Evolutionary conservation across 1,140 invertebrate genomes (phyloP), one percentile per base, ranked within the genome.

Genomic region (Camponotus pennsylvanicus): DNA sequence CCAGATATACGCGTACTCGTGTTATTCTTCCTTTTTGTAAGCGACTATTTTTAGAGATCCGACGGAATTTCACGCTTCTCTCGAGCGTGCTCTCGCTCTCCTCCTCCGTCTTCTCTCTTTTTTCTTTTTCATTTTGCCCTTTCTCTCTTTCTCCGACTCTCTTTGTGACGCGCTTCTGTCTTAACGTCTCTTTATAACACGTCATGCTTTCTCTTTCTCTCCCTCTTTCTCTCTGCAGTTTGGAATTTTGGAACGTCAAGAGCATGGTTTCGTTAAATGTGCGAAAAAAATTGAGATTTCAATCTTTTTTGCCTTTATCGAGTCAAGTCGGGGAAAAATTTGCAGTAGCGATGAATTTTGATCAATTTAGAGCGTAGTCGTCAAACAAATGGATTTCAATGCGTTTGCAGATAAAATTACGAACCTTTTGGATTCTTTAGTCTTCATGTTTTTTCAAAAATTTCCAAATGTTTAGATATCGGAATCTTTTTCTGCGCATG

Each of bases 31-130:
- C 77, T 87, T 87, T 91, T 90, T 88, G 69, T 86, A 82, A 82
- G 49, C 49, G 67, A 84, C 87, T 92, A 92, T 91, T 92, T 92
- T 92, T 92, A 91, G 91, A 88, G 63, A n/a, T 34, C 55, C 75
- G 63, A 71, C 80, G 88, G 82, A 91, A 92, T 92, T 86, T 79
- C 86, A 78, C 85, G 86, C 79, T 55, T 82, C 70, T 77, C 66
- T 77, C 69, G 34, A 40, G 78, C 61, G 3, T 57, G 32, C 76
- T 18, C 55, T 63, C 37, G 18, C 49, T 37, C 61, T 84, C 9
- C 9, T 55, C 82, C 45, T 66, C 52, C 70, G 83, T 9, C 13
- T 40, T 52, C 83, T 45, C 66, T 73, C 76, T 57, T 11, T 45
- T 83, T 34, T 15, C 67, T 21, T 11, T 34, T 18, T 57, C 18